These are phyloP conservation scores for Ochropleura leucogaster DNA, from an alignment of 2,888 invertebrate species.

Conservation along the genomic window DNA sequence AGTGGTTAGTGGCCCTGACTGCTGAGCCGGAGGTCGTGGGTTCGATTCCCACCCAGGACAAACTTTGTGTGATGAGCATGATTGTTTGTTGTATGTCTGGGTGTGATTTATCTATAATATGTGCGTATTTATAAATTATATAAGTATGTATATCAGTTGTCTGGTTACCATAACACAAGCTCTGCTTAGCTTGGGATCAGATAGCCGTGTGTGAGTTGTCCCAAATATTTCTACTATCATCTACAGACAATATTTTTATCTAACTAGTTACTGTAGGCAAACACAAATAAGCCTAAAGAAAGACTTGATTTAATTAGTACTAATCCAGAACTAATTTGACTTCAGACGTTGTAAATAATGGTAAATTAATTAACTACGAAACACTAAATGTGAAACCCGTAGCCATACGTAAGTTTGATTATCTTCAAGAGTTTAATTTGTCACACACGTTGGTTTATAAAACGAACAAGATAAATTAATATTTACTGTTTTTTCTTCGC, in stretches of 20 bases:
- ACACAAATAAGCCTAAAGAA: not conserved
- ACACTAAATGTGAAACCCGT: conserved; percentile 4
- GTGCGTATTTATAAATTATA: no score
- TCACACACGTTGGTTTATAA: conserved; percentile 59
- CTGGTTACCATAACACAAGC: no score
- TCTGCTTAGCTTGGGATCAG: no score
- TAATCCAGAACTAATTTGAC: conserved; percentile 36
- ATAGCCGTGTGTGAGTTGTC: no score
- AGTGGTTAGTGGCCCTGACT: no score
- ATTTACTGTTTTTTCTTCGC: conserved; percentile 70
- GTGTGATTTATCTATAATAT: no score
- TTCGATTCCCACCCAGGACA: no score
- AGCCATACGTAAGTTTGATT: conserved; percentile 26
- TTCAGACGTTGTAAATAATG: conserved; percentile 35
- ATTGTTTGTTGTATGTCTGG: no score
- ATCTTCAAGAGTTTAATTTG: conserved; percentile 63
- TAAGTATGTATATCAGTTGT: no score
- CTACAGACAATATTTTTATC: not conserved
- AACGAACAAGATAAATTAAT: conserved; percentile 69
- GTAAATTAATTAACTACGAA: conserved; percentile 23
- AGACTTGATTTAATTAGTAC: conserved; percentile 38
- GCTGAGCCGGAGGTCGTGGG: no score
- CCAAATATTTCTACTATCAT: no score
- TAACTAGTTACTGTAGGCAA: not conserved
- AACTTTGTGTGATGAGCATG: no score